These are phyloP conservation scores for Pan troglodytes DNA, from an alignment of 2,113 vertebrate species.

Conservation along the genomic window NHGRI_mPanTro3-v2.1_pri NC_086015.1:110375001-110375500, in stretches of 20 bases:
- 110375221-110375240: not conserved
- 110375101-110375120: not conserved
- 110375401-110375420: not conserved
- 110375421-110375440: not conserved
- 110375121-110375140: not conserved
- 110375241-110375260: not conserved
- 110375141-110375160: not conserved
- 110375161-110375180: not conserved
- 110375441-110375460: not conserved
- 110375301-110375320: not conserved
- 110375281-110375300: constrained; percentile 7
- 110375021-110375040: not conserved
- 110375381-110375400: not conserved
- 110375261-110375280: not conserved
- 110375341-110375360: not conserved
- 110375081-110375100: not conserved
- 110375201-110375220: not conserved
- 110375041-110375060: not conserved
- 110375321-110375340: not conserved
- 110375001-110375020: not conserved
- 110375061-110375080: not conserved
- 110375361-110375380: not conserved
- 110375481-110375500: not conserved
- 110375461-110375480: not conserved
- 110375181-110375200: not conserved